Base-by-base conservation (phyloP, 92 coral and sea anemone species). In the Epizoanthus stellaris region DNA sequence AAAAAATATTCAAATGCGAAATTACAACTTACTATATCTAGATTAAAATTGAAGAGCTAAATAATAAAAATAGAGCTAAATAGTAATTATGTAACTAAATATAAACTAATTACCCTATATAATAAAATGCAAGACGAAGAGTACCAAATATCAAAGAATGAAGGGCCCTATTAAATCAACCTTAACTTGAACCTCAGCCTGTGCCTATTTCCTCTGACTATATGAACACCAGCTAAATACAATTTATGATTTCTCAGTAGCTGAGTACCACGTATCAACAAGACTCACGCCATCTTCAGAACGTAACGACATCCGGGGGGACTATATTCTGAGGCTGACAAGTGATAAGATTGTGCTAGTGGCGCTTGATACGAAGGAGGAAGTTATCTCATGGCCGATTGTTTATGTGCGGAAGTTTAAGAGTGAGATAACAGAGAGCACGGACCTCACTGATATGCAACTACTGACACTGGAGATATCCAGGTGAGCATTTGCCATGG, bases 251-350 rank as follows among this genome's bases (percentile, higher is more conserved):
- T 43, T 45, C 13, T 85, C n/a, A 10, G n/a, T 40, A 15, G 69
- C 87, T 77, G 98, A 91, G 16, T 94, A 84, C 69, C 75, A 74
- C 64, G 98, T 94, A 3, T 89, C 93, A 30, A 89, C 93, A 62
- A 85, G 98, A 17, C 84, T 94, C 47, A 92, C 98, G 3, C 98
- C 98, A 39, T 88, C 89, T 13, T 86, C 98, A 79, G 98, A 94
- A 71, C 84, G 75, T 71, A 89, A 92, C 76, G 86, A 89, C 19
- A 87, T 94, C 81, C 93, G 95, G 64, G 98, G 93, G 10, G 88
- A 89, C 64, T 90, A 89, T 61, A 63, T 84, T 7, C 58, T 94
- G 92, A 71, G 85, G 66, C 60, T 94, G 2, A 85, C 95, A 12
- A 91, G 84, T 43, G 87, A 88, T 56, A 86, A 68, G 66, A 87